Evolutionary conservation across 1,140 invertebrate species (phyloP), one percentile per base, ranked within the genome.

Genomic region (Phymorhynchus buccinoides): DNA sequence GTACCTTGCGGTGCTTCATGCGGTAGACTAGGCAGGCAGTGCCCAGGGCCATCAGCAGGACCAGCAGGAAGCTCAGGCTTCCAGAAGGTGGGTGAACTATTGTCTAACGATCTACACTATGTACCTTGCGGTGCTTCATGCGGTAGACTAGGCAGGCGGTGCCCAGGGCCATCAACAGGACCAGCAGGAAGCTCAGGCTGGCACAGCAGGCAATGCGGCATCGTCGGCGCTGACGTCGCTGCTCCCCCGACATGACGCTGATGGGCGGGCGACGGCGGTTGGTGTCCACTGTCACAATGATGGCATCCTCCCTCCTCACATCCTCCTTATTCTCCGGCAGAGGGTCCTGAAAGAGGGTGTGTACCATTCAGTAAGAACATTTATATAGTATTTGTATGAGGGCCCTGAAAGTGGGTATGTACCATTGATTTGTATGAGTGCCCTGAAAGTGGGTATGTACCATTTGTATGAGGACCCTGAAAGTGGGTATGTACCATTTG

Each of bases 191-290:
- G 81, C 35, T 71, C 22, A 83, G 41, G 37, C 52, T 71, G 14
- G 66, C 81, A 44, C 81, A 83, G 81, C 81, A 83, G 39, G 81
- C 81, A 14, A 83, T 32, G 41, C 66, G 81, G 66, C 81, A 71
- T 1, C 81, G 56, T 39, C 42, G 71, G 22, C 66, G 35, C 41
- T 42, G 62, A 27, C 37, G 81, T 7, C 81, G 62, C 62, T 71
- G 4, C 6, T 56, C 62, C 16, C 7, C 81, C 1, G 81, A 16
- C 1, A 44, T 2, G 2, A 16, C 14, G 35, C 14, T 1, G n/a
- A n/a, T n/a, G n/a, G n/a, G n/a, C 6, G 1, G 1, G 14, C 4
- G 6, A 35, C 3, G 16, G 2, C 81, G 35, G 18, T 14, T 30
- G 44, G 22, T 30, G 1, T 71, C 44, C 32, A 73, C 66, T 1